Percentiles rank a stretch among this genome's conserved stretches.
Conservation (phyloP, 1,140 invertebrate genomes). For the Ips nitidus region DNA sequence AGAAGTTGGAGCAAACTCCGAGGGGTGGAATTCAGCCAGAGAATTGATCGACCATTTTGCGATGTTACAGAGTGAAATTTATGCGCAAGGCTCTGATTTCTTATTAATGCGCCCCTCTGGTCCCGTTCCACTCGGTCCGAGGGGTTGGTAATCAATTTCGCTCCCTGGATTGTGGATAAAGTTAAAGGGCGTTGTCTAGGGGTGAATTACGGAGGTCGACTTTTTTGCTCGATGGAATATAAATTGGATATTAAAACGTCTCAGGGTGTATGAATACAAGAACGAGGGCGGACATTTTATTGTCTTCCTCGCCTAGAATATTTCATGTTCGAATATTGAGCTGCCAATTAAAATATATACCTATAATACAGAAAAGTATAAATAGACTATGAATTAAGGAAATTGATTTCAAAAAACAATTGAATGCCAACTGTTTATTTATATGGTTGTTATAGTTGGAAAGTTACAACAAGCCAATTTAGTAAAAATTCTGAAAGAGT, state of each 20-base stretch:
- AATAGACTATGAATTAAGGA: too few relatives aligned
- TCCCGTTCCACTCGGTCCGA: constrained; percentile 6
- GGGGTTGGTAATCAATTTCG: constrained; percentile 33
- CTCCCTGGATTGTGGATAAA: constrained; percentile 33
- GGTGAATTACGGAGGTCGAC: constrained; percentile 19
- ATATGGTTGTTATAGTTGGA: too few relatives aligned
- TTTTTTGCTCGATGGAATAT: constrained; percentile 33
- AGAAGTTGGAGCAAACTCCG: neutral
- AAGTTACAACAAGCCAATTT: too few relatives aligned
- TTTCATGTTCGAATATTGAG: too few relatives aligned
- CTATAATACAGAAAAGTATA: too few relatives aligned
- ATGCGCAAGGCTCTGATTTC: constrained; percentile 37
- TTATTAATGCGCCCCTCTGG: constrained; percentile 33
- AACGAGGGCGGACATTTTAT: neutral
- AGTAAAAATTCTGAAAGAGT: too few relatives aligned
- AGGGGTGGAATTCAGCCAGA: constrained; percentile 14
- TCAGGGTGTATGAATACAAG: constrained; percentile 3
- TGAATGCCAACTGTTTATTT: too few relatives aligned
- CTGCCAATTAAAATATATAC: too few relatives aligned
- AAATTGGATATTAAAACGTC: constrained; percentile 33
- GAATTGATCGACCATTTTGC: constrained; percentile 37
- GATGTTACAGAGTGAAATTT: constrained; percentile 34
- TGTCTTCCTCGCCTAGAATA: too few relatives aligned
- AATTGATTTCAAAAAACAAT: too few relatives aligned
- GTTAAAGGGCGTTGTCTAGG: constrained; percentile 36